Percentiles rank a stretch among this genome's conserved stretches.
Evolutionary conservation across 30 jellyfish, hydroid and myxozoan genomes (phyloP).

Genomic region (Hydra vulgaris): DNA sequence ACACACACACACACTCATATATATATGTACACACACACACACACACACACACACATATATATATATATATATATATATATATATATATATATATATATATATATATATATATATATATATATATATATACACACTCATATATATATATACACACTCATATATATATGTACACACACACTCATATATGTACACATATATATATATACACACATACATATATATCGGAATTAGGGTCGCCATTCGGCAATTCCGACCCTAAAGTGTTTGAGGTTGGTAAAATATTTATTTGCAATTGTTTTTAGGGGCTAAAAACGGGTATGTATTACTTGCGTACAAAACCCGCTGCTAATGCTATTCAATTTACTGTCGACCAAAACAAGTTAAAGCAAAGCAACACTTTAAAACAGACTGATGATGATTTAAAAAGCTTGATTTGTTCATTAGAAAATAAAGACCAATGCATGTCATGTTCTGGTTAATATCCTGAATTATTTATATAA

Average conservation of each 20-base stretch:
- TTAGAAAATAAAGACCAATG: conserved; percentile 74
- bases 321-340: conserved; percentile 91
- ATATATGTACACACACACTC: too few species aligned
- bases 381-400: conserved; percentile 25
- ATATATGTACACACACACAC: too few species aligned
- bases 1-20: too few species aligned
- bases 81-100: too few species aligned
- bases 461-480: conserved; percentile 49
- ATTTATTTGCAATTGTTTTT: neutral
- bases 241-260: neutral
- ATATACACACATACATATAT: too few species aligned
- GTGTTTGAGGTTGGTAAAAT: neutral
- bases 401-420: conserved; percentile 19
- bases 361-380: conserved; percentile 78
- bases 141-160: too few species aligned
- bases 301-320: conserved; percentile 99
- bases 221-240: too few species aligned
- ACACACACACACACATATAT: too few species aligned
- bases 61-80: too few species aligned
- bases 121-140: too few species aligned
- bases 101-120: too few species aligned
- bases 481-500: neutral
- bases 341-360: conserved; percentile 95
- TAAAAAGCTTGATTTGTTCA: conserved; percentile 76
- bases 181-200: too few species aligned